phyloP scores from a whole-genome alignment of 2,113 vertebrate species.

The Uria lomvia region DNA sequence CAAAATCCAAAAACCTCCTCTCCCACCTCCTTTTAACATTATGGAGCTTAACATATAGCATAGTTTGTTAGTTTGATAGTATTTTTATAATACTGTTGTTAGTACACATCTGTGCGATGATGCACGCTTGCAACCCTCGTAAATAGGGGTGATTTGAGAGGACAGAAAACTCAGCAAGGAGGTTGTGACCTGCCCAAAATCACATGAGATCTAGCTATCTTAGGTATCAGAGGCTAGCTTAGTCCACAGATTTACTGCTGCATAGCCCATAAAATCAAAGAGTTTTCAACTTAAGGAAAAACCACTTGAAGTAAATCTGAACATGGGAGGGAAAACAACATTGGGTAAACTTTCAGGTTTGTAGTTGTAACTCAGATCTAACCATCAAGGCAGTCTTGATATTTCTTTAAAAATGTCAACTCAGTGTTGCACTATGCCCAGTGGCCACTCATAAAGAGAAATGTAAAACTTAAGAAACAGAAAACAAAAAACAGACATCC shows the following conservation, averaged over 20 bases:
- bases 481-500: background rate
- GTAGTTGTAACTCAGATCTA: background rate
- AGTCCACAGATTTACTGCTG: background rate
- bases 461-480: rapidly evolving
- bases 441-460: background rate
- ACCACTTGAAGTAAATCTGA: background rate
- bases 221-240: background rate
- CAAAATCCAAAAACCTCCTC: background rate
- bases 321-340: background rate
- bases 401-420: background rate
- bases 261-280: background rate
- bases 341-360: background rate
- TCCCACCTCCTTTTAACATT: background rate
- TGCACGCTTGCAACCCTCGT: background rate
- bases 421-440: background rate
- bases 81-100: background rate
- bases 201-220: rapidly evolving
- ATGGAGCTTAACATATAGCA: background rate
- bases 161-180: background rate
- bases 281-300: background rate
- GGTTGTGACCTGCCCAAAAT: background rate
- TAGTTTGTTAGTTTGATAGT: background rate
- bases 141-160: background rate
- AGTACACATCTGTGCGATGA: background rate
- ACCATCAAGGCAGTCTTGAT: background rate